Evolutionary conservation across 2,797 vertebrate genomes (phyloP).

Genomic region (Sebastes minor): DNA sequence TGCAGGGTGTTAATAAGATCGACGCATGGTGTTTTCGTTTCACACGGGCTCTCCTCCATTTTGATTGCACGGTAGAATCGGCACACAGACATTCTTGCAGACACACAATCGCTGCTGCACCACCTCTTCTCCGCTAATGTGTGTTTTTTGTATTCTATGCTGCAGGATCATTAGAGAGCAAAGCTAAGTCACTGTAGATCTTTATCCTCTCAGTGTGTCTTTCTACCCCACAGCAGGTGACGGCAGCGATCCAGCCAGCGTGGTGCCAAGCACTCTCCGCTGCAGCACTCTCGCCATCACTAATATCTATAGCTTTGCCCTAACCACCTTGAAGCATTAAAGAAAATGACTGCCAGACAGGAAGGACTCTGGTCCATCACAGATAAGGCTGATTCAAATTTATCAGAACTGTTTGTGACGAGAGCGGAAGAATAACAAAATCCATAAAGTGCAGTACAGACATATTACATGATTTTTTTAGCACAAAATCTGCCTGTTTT

Average conservation of each 20-base stretch:
- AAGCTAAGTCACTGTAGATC: slow-evolving; percentile 34
- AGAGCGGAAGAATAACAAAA: not conserved
- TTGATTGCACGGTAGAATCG: not conserved
- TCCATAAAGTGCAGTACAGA: not conserved
- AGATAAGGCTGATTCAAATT: not conserved
- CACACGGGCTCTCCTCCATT: not conserved
- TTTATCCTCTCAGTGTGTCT: slow-evolving; percentile 44
- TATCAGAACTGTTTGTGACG: not conserved
- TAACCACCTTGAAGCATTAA: slow-evolving; percentile 18
- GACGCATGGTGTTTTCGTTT: slow-evolving; percentile 25
- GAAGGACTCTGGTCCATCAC: not conserved
- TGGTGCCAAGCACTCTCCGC: slow-evolving; percentile 40
- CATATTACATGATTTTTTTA: not conserved
- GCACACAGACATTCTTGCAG: not conserved
- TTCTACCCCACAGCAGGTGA: slow-evolving; percentile 47
- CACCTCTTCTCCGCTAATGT: slow-evolving; percentile 28
- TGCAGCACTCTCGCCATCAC: slow-evolving; percentile 32
- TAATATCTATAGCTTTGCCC: not conserved
- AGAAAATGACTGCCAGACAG: not conserved
- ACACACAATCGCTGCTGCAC: not conserved
- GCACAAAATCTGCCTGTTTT: not conserved
- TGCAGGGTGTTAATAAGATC: slow-evolving; percentile 12
- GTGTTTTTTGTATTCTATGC: slow-evolving; percentile 38
- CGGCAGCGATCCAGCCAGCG: slow-evolving; percentile 37
- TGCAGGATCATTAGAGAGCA: slow-evolving; percentile 49